phyloP scores from a whole-genome alignment of 2,888 invertebrate genomes.

The Eumerus sabulonum region DNA sequence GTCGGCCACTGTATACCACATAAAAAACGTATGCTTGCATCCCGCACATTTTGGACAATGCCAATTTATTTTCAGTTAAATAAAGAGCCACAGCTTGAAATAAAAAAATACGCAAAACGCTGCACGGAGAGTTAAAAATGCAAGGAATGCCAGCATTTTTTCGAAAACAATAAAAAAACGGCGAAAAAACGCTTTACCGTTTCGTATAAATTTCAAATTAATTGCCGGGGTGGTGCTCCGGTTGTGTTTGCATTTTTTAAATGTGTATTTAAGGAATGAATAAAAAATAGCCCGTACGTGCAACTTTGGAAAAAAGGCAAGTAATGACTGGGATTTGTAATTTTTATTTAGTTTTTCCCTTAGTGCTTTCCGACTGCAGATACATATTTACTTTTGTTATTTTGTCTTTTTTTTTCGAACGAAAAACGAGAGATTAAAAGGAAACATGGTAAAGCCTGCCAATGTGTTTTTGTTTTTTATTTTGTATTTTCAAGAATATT shows the following conservation, averaged over 20 bases:
- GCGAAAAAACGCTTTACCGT: too few relatives aligned
- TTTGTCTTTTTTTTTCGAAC: too few relatives aligned
- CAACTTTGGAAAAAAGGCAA: neutral
- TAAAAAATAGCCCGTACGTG: slow-evolving; percentile 8
- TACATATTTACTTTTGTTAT: too few relatives aligned
- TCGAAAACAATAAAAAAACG: neutral
- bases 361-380: too few relatives aligned
- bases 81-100: slow-evolving; percentile 14
- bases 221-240: slow-evolving; percentile 50
- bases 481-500: too few relatives aligned
- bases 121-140: slow-evolving; percentile 30
- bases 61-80: slow-evolving; percentile 58
- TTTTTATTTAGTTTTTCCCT: slow-evolving; percentile 8
- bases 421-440: too few relatives aligned
- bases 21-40: slow-evolving; percentile 50
- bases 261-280: slow-evolving; percentile 21
- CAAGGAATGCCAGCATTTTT: slow-evolving; percentile 47
- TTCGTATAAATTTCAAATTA: slow-evolving; percentile 64
- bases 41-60: slow-evolving; percentile 63
- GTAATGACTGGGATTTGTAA: slow-evolving; percentile 41
- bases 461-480: too few relatives aligned
- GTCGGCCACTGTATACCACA: too few relatives aligned
- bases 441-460: too few relatives aligned
- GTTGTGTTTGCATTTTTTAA: slow-evolving; percentile 23
- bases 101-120: slow-evolving; percentile 19